Evolutionary conservation across 1,140 invertebrate species (phyloP), one percentile per base, ranked within the genome.

Genomic region (Tetramorium simillimum): DNA sequence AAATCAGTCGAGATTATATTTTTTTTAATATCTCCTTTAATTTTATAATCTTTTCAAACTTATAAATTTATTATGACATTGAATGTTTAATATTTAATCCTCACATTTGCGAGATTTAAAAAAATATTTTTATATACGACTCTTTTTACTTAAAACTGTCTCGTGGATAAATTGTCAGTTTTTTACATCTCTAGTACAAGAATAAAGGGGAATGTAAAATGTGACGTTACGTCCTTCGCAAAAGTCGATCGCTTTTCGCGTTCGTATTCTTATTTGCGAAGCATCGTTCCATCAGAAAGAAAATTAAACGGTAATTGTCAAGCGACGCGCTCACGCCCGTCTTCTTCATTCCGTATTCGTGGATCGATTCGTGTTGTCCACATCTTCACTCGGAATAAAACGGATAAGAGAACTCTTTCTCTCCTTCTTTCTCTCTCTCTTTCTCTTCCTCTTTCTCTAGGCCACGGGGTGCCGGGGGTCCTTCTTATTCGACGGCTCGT

Each of bases 401-500:
- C 53, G 53, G 18, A 12, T 46, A 28, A 49, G 21, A 46, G 69
- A 21, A 28, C 18, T 53, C 76, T 62, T 2, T 49, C 76, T 49
- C 16, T 51, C 60, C 37, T 16, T 40, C n/a, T 67, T 14, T 53
- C 33, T 6, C 60, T 10, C 62, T 40, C 43, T 65, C 6, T 24
- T 7, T 24, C 28, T 7, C 28, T 53, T 24, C 37, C 33, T 76
- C 53, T 37, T 24, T 81, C 33, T 70, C 21, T 18, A 40, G 40
- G 21, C 7, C 37, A 73, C 40, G 40, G 53, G 70, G 73, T 53
- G 51, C 21, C 18, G 67, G 40, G 65, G 70, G 82, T 86, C 89
- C 62, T 89, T 86, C 72, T 84, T 75, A 85, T 77, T 73, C 89
- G 85, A 69, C 86, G 85, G 87, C 87, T 91, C 81, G 78, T 92